phyloP scores from a whole-genome alignment of 2,113 vertebrate species.

The Solenodon paradoxus region DNA sequence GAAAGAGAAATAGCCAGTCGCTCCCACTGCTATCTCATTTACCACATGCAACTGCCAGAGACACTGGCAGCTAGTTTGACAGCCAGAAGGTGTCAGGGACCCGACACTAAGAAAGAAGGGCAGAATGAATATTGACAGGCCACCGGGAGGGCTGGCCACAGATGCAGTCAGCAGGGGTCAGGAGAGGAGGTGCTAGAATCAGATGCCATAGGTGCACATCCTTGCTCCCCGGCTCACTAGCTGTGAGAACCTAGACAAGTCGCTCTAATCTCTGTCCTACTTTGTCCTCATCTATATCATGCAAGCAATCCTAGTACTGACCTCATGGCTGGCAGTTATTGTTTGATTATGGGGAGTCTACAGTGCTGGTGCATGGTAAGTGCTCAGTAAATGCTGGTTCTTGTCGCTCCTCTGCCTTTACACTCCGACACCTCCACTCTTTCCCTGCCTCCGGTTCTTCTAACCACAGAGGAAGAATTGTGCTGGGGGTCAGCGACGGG shows the following conservation, averaged over 20 bases:
- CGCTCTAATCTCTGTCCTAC: background rate
- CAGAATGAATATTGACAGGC: background rate
- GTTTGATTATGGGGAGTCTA: background rate
- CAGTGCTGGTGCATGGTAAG: background rate
- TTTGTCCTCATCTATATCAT: background rate
- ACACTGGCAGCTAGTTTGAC: background rate
- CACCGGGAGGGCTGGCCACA: background rate
- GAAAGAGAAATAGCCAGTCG: background rate
- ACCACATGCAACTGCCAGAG: background rate
- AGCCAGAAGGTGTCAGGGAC: background rate
- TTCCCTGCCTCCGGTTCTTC: background rate
- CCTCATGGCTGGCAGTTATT: background rate
- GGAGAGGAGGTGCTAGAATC: rapidly evolving
- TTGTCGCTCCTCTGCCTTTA: background rate
- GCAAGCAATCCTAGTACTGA: background rate
- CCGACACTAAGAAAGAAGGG: background rate
- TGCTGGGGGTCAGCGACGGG: background rate
- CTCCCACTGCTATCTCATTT: background rate
- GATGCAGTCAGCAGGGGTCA: background rate
- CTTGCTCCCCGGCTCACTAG: background rate
- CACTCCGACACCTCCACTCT: background rate
- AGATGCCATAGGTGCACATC: background rate
- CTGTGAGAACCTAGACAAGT: background rate
- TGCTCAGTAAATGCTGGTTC: background rate
- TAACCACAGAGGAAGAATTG: background rate